A percentile compares a stretch with the other conserved stretches of the same genome.
These are phyloP conservation scores for Ennomos fuscantarius DNA, from an alignment of 2,888 invertebrate species.

Conservation along the genomic window DNA sequence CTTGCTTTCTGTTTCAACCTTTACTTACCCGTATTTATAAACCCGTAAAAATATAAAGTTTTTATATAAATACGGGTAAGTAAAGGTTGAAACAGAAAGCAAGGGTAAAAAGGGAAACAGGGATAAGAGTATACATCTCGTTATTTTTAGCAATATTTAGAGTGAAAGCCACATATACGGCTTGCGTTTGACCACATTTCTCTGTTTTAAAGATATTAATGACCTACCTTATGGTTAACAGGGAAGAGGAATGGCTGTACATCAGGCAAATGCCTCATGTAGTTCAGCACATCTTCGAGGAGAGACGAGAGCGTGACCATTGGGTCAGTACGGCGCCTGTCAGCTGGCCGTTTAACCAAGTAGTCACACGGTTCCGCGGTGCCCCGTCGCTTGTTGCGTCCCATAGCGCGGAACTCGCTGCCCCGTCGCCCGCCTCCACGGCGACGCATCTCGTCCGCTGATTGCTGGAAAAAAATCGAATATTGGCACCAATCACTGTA, in stretches of 20 bases:
- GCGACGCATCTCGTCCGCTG: conserved; percentile 94
- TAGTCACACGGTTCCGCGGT: conserved; percentile 89
- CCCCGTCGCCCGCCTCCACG: conserved; percentile 91
- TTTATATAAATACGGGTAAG: too few relatives aligned
- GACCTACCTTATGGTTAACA: conserved; percentile 93
- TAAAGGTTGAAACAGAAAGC: too few relatives aligned
- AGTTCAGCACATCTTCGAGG: conserved; percentile 95
- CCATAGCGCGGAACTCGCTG: conserved; percentile 78
- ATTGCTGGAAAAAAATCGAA: conserved; percentile 75
- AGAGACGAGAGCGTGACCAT: conserved; percentile 97
- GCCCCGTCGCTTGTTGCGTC: conserved; percentile 63
- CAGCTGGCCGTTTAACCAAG: conserved; percentile 93
- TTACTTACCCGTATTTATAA: too few relatives aligned
- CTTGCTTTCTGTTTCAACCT: too few relatives aligned
- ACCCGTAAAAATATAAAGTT: too few relatives aligned
- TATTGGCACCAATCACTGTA: too few relatives aligned
- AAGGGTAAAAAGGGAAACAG: too few relatives aligned
- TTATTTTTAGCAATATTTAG: too few relatives aligned
- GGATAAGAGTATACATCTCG: too few relatives aligned
- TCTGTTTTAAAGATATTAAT: background rate
- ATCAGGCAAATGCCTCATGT: conserved; percentile 96
- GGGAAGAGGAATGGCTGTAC: conserved; percentile 97
- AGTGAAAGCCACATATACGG: too few relatives aligned
- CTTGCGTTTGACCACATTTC: too few relatives aligned
- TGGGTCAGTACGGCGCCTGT: conserved; percentile 97